Evolutionary conservation across 2,113 vertebrate genomes (phyloP), one percentile per base, ranked within the genome.

Genomic region (Trachemys scripta): DNA sequence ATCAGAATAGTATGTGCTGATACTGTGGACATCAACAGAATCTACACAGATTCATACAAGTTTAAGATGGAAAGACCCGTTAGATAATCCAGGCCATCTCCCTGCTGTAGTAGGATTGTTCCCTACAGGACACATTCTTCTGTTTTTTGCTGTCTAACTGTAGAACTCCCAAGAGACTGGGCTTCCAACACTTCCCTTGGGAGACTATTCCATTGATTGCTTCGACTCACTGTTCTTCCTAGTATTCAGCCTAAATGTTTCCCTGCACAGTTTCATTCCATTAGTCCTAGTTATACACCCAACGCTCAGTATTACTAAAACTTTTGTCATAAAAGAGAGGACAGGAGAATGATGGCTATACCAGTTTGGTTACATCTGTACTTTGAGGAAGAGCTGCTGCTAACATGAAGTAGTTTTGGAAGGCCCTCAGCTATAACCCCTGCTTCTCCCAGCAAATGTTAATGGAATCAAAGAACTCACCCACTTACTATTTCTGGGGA

Each of bases 401-500:
- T 90, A 91, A 72, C 62, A 80, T 10, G 25, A 86, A 47, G 78
- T 22, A 92, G 35, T 65, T 22, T 80, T 20, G 45, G 62, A 80
- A 87, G 82, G 83, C 84, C 57, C 90, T 89, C 86, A 85, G 50
- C 35, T n/a, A 56, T 82, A 62, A 97, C 25, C 84, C 82, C 47
- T 96, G 80, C 90, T 45, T 95, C 79, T 97, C 90, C 76, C 25
- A 25, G 85, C 79, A 94, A 94, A 91, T 20, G 27, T 79, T 65
- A 91, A 79, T 14, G 79, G 87, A 83, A 86, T 91, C 51, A 51
- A 80, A 90, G 92, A 93, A 92, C 49, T 56, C 62, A 85, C 82
- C 69, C 90, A 87, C 62, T 65, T 76, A 88, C 83, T 81, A 96
- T 97, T 97, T 91, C 75, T 83, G 45, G 89, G 69, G 93, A 97